A percentile compares a stretch with the other conserved stretches of the same genome.
Conservation (phyloP, 2,113 vertebrate genomes). For the western clawed frog (Xenopus tropicalis) region UCB_Xtro_10.0 CM004451.2:12313501-12314000, state of each 20-base stretch:
- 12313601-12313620: constrained; percentile 68
- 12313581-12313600: not conserved
- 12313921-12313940: too few relatives aligned
- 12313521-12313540: too few relatives aligned
- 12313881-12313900: too few relatives aligned
- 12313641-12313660: constrained; percentile 61
- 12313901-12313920: too few relatives aligned
- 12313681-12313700: constrained; percentile 65
- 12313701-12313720: constrained; percentile 67
- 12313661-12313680: constrained; percentile 67
- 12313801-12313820: constrained; percentile 81
- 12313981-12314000: too few relatives aligned
- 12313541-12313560: too few relatives aligned
- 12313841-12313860: constrained; percentile 26
- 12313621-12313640: constrained; percentile 54
- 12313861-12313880: not conserved
- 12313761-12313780: not conserved
- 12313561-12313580: too few relatives aligned
- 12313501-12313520: too few relatives aligned
- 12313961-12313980: too few relatives aligned
- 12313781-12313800: constrained; percentile 53
- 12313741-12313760: too few relatives aligned
- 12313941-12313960: too few relatives aligned
- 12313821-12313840: constrained; percentile 60
- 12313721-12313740: too few relatives aligned